Evolutionary conservation across 2,113 vertebrate genomes (phyloP).

Genomic region (Microcebus jonahi): DNA sequence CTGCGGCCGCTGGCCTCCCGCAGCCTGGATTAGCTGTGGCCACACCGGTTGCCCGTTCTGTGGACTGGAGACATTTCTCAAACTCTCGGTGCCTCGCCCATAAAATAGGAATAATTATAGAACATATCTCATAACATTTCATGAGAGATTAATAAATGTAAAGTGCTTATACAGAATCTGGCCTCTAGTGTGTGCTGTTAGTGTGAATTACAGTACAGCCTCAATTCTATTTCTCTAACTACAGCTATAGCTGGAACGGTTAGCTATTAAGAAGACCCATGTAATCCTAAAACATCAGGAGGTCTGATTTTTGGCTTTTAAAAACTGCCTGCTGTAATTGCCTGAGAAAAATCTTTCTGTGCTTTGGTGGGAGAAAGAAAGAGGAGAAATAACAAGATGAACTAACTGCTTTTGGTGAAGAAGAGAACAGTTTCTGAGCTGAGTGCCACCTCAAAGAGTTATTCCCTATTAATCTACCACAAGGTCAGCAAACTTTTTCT

Average conservation of each 20-base stretch:
- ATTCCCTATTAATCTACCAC: neutral
- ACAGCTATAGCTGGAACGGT: neutral
- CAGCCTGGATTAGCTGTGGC: neutral
- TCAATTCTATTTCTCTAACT: neutral
- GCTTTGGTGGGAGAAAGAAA: neutral
- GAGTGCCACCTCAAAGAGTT: neutral
- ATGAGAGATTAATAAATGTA: neutral
- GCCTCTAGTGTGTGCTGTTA: neutral
- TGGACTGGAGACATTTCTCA: neutral
- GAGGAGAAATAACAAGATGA: neutral
- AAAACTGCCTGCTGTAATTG: neutral
- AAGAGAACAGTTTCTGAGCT: neutral
- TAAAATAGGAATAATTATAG: neutral
- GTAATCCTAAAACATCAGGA: neutral
- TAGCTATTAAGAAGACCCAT: neutral
- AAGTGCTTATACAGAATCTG: neutral
- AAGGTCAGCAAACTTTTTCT: neutral
- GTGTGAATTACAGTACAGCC: neutral
- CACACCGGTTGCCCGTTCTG: neutral
- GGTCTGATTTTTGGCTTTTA: neutral
- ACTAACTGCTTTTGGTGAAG: neutral
- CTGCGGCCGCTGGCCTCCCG: too few relatives aligned
- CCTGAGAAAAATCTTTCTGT: constrained; percentile 15
- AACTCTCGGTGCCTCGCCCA: neutral
- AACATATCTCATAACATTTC: neutral